phyloP scores from a whole-genome alignment of 2,113 vertebrate species.

The Turdus rufiventris region DNA sequence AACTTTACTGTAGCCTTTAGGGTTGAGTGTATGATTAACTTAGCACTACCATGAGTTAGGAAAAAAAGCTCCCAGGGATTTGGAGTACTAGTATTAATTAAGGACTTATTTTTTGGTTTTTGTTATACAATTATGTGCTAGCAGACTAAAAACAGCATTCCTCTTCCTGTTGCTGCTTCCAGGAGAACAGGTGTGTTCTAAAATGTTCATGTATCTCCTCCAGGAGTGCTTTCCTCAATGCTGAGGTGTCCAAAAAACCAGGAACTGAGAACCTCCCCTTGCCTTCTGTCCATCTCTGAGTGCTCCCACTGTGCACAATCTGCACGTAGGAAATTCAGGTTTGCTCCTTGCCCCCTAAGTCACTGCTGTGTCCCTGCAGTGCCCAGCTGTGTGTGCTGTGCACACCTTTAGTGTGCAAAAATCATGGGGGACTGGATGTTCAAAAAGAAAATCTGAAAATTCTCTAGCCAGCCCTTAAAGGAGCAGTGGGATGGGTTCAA shows the following conservation, averaged over 20 bases:
- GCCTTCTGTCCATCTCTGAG: neutral
- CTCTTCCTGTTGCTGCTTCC: neutral
- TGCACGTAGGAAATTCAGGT: fast-evolving
- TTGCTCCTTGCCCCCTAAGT: neutral
- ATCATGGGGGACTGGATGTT: neutral
- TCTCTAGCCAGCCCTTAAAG: neutral
- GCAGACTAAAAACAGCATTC: neutral
- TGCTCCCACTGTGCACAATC: neutral
- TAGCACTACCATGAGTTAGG: neutral
- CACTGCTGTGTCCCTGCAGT: too few species aligned
- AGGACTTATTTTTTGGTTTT: neutral
- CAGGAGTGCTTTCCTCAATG: neutral
- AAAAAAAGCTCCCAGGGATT: neutral
- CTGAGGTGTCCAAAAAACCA: neutral
- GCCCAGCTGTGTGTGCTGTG: neutral
- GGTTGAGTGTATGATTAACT: neutral
- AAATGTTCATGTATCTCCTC: neutral
- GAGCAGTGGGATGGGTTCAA: neutral
- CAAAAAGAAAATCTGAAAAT: neutral
- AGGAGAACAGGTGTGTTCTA: neutral
- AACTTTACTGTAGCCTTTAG: neutral
- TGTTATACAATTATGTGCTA: neutral
- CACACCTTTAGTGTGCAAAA: neutral
- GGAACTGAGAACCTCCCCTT: neutral
- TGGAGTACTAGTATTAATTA: neutral